phyloP scores from a whole-genome alignment of 2,113 vertebrate species.

The Petromus typicus region DNA sequence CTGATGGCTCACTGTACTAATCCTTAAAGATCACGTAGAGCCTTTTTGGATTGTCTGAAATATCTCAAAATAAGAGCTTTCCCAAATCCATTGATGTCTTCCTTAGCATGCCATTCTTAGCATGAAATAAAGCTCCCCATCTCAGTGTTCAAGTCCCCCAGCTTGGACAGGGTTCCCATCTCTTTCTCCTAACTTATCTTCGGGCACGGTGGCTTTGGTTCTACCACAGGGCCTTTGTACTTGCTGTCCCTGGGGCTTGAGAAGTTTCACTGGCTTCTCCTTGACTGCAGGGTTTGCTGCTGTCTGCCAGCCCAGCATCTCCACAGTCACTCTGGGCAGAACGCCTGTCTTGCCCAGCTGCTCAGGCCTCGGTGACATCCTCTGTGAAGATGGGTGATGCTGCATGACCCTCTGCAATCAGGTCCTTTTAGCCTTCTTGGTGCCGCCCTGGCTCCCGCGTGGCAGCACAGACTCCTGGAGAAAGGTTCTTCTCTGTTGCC shows the following conservation, averaged over 20 bases:
- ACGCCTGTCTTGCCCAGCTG: neutral
- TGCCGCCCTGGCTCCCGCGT: neutral
- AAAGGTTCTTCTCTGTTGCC: no score
- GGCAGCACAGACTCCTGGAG: neutral
- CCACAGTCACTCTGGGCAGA: neutral
- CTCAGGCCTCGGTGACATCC: neutral
- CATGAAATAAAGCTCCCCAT: neutral
- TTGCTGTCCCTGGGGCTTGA: neutral
- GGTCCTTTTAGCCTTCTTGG: neutral
- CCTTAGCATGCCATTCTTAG: neutral
- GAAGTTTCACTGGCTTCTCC: neutral
- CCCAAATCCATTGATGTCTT: neutral
- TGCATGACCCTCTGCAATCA: neutral
- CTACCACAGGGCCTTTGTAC: slow-evolving; percentile 31
- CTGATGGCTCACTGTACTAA: neutral
- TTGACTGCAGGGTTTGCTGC: neutral
- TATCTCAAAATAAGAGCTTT: neutral
- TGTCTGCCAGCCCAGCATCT: neutral
- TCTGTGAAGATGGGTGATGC: neutral
- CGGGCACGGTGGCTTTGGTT: neutral
- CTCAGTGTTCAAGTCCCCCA: neutral
- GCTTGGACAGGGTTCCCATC: neutral
- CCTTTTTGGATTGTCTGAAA: neutral
- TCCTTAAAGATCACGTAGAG: neutral
- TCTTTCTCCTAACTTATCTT: neutral